Evolutionary conservation across 2,888 invertebrate species (phyloP), one percentile per base, ranked within the genome.

Genomic region (Tenthredo distinguenda): DNA sequence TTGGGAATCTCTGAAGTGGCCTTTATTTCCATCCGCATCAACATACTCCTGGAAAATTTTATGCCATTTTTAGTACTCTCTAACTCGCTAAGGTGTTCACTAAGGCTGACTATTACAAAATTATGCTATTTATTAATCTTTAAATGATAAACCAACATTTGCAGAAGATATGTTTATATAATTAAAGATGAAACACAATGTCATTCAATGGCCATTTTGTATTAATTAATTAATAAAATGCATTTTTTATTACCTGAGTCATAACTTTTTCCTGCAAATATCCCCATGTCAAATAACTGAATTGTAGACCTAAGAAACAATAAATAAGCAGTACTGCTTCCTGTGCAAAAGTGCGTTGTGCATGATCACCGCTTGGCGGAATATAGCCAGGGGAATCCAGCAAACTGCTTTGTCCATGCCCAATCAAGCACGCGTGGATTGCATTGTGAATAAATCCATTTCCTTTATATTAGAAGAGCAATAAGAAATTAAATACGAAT

Each of bases 251-350:
- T 26, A 34, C 96, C 94, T 96, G 96, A 0, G 99, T 99, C 98
- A 99, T 99, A 86, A 99, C 98, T 94, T 99, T 98, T 94, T 99
- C 99, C 94, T 99, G 99, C 87, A 99, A 94, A 87, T 99, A 95
- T 7, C 99, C 99, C 99, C 99, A 99, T 86, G 98, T 97, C 40
- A 99, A 95, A 92, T 99, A 99, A 62, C 98, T 97, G 6, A 96
- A 95, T 96, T 99, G 98, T 12, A 99, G 95, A 0, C 99, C 99
- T 12, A 95, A 93, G 93, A 98, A 98, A 93, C 99, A 99, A 93
- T 97, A 96, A 0, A 95, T 81, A 3, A 98, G 94, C 72, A 96
- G 92, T 40, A 96, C 88, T 0, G 95, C 94, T 90, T 96, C 96
- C 91, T 96, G 95, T 31, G 95, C 93, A 88, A 95, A 93, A 84